Conservation (phyloP, 92 coral and sea anemone genomes). For the Zoanthus solanderi region DNA sequence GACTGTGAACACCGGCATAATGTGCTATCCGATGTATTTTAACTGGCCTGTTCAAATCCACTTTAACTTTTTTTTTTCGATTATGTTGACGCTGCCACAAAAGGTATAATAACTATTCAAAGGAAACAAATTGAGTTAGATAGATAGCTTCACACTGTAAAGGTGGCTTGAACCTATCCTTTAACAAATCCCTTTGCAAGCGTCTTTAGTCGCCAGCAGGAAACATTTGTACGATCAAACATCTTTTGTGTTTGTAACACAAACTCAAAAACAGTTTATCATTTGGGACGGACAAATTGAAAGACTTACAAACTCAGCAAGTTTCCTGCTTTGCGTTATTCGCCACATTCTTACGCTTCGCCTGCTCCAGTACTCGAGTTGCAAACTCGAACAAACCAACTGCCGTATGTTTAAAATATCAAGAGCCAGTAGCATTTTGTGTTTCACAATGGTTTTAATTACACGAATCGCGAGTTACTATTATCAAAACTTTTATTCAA, state of each 20-base stretch:
- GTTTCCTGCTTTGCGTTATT: constrained; percentile 88
- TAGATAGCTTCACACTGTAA: not conserved
- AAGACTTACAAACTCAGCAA: constrained; percentile 92
- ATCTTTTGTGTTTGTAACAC: not conserved
- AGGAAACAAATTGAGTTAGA: not conserved
- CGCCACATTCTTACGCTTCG: constrained; percentile 81
- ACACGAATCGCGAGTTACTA: constrained; percentile 50
- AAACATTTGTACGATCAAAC: constrained; percentile 10
- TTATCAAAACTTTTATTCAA: constrained; percentile 42
- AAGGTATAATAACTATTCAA: not conserved
- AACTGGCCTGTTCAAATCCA: not conserved
- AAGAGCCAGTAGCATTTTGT: constrained; percentile 41
- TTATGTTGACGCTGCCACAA: not conserved
- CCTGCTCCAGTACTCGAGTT: constrained; percentile 15
- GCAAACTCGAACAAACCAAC: constrained; percentile 35
- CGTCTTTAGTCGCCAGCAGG: not conserved
- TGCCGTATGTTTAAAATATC: constrained; percentile 23
- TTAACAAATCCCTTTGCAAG: not conserved
- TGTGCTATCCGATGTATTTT: constrained; percentile 30
- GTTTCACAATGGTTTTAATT: constrained; percentile 40
- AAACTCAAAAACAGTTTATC: not conserved
- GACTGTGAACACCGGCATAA: constrained; percentile 8
- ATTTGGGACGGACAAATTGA: not conserved
- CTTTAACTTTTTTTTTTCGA: not conserved
- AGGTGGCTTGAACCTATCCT: not conserved